Evolutionary conservation across 35 echinoderm and acorn worm genomes (phyloP), one percentile per base, ranked within the genome.

Genomic region (Ophiothrix spiculata): DNA sequence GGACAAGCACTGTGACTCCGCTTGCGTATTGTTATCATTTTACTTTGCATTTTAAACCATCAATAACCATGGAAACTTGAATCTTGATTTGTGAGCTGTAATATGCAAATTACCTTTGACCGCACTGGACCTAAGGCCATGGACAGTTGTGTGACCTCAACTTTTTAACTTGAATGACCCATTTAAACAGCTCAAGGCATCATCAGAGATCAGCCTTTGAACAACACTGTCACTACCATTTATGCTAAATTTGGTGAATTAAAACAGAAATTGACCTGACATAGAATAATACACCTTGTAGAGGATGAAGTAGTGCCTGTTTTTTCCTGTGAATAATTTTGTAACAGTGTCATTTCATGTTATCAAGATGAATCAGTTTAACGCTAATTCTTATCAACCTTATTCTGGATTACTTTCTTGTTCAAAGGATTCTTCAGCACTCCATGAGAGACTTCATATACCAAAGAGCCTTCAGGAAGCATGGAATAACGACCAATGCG

Each of bases 401-500:
- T 49, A 49, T 49, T 49, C 42, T 49, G 42, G 42, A 49, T 49
- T 49, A 49, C 19, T 77, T 90, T 56, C 36, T 40, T 35, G 25
- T 38, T 45, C 80, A 40, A 40, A 97, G 94, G 94, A 97, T 83
- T 90, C 94, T 25, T 91, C 94, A 37, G 84, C 94, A 54, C 74
- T 98, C 21, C 83, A 90, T 79, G 95, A 98, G 32, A 93, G 88
- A 84, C 86, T 98, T 8, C 91, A 94, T 37, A 83, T 98, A 33
- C 95, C 95, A 6, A 41, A 80, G 38, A 91, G 86, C 45, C 78
- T 93, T 77, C 81, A 85, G 77, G 88, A 98, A 86, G 91, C 90
- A 60, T 98, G 95, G 95, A 89, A 76, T 41, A 90, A 91, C 40
- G 83, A 93, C 77, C 88, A 88, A 74, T 98, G 95, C 83, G 88